A percentile compares a stretch with the other conserved stretches of the same genome.
These are phyloP conservation scores for Aulostomus chinensis DNA, from an alignment of 2,797 vertebrate species.

Conservation along the genomic window DNA sequence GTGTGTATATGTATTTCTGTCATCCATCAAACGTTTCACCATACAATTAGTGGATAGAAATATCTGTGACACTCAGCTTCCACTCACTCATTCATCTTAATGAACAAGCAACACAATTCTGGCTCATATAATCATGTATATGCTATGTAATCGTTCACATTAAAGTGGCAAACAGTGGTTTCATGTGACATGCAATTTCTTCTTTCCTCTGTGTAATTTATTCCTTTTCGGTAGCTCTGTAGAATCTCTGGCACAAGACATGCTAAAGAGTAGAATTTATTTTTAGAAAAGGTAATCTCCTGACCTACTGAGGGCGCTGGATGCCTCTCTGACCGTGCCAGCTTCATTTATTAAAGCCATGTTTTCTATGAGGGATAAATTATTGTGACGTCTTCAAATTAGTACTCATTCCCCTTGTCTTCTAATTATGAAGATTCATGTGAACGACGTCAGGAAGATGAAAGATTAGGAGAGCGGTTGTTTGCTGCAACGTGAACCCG, in stretches of 20 bases:
- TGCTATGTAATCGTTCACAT: slow-evolving; percentile 63
- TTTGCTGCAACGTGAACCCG: slow-evolving; percentile 73
- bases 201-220: slow-evolving; percentile 56
- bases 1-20: slow-evolving; percentile 66
- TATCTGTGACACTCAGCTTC: slow-evolving; percentile 50
- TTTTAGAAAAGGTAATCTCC: slow-evolving; percentile 36
- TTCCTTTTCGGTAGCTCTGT: slow-evolving; percentile 40
- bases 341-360: slow-evolving; percentile 70
- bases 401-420: slow-evolving; percentile 47
- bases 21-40: slow-evolving; percentile 55
- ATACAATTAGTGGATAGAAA: slow-evolving; percentile 64
- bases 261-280: slow-evolving; percentile 34
- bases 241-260: slow-evolving; percentile 35
- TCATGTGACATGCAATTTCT: slow-evolving; percentile 59
- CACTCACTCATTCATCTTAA: slow-evolving; percentile 59
- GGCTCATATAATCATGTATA: slow-evolving; percentile 60
- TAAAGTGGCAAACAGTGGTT: slow-evolving; percentile 62
- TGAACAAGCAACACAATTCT: slow-evolving; percentile 63
- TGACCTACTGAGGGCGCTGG: slow-evolving; percentile 14
- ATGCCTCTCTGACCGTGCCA: slow-evolving; percentile 19
- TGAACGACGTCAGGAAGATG: slow-evolving; percentile 69
- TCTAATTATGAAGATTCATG: slow-evolving; percentile 79
- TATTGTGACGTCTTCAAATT: slow-evolving; percentile 64
- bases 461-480: slow-evolving; percentile 71
- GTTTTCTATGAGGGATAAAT: slow-evolving; percentile 65